Conservation (phyloP, 35 echinoderm and acorn worm genomes). For the Ophioderma brevispina region DNA sequence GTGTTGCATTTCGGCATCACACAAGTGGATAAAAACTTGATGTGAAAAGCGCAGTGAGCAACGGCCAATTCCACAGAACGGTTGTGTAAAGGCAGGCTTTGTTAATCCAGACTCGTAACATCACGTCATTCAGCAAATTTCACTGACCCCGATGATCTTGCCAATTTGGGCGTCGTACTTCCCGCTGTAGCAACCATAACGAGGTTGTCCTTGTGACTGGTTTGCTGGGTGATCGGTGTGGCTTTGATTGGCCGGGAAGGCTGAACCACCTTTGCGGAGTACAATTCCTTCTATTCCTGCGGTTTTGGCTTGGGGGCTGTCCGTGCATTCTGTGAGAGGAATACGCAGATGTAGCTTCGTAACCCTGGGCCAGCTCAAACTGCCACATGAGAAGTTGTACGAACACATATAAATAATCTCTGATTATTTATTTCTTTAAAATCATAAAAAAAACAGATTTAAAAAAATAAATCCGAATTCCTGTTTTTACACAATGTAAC, state of each 20-base stretch:
- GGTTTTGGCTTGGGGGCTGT: conserved; percentile 77
- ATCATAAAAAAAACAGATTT: not conserved
- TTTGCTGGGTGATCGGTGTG: conserved; percentile 49
- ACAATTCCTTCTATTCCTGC: conserved; percentile 78
- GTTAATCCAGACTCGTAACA: not conserved
- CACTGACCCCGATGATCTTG: not conserved
- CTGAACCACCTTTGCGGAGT: conserved; percentile 88
- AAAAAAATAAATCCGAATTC: too few species aligned
- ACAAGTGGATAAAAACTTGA: too few species aligned
- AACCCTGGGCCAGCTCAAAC: conserved; percentile 78
- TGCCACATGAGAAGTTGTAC: conserved; percentile 33
- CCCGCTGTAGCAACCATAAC: conserved; percentile 36
- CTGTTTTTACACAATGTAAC: too few species aligned
- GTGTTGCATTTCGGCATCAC: too few species aligned
- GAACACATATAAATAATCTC: not conserved
- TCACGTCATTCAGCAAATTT: not conserved
- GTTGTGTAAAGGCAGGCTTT: not conserved
- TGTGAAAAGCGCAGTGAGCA: too few species aligned
- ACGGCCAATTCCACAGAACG: too few species aligned
- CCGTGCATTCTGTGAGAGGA: conserved; percentile 46
- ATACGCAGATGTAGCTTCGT: conserved; percentile 87
- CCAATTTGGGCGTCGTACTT: conserved; percentile 4
- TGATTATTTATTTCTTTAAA: not conserved
- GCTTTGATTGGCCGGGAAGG: conserved; percentile 69
- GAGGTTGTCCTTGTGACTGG: conserved; percentile 77